These are phyloP conservation scores for Lepidocyrtinus sp. DNA, from an alignment of 2,888 invertebrate genomes.

Conservation along the genomic window DNA sequence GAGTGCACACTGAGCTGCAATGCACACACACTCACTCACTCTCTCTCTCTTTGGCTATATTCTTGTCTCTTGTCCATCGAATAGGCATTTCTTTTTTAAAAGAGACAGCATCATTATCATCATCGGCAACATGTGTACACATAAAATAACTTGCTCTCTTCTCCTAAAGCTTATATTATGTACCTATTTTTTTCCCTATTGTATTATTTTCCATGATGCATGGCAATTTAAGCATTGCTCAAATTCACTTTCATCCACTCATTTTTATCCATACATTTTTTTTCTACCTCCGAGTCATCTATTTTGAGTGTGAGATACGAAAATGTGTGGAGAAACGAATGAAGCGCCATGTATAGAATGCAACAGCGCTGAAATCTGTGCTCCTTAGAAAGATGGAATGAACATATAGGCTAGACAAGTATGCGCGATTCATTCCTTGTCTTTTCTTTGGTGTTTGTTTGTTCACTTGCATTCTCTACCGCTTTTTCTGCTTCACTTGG, in stretches of 20 bases:
- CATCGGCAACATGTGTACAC: not conserved
- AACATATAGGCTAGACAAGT: conserved; percentile 5
- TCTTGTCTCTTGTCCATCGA: too few relatives aligned
- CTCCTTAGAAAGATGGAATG: conserved; percentile 23
- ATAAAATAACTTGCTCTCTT: not conserved
- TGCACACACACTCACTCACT: not conserved
- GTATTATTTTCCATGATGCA: conserved; percentile 27
- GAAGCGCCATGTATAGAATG: conserved; percentile 26
- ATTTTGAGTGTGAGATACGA: conserved; percentile 10
- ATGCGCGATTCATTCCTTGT: conserved; percentile 41
- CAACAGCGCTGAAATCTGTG: conserved; percentile 18
- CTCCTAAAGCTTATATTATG: not conserved
- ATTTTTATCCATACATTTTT: conserved; percentile 37
- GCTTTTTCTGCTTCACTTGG: not conserved
- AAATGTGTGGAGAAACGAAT: not conserved
- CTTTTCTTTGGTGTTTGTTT: conserved; percentile 27
- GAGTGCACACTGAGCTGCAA: not conserved
- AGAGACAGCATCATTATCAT: not conserved
- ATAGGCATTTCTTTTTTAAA: not conserved
- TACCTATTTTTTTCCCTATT: not conserved
- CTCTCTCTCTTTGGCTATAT: not conserved
- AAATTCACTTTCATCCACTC: conserved; percentile 46
- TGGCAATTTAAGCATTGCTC: conserved; percentile 44
- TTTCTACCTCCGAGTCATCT: not conserved
- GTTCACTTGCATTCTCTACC: not conserved